These are phyloP conservation scores for Sarcophaga subvicina DNA, from an alignment of 2,888 invertebrate species.

Conservation along the genomic window DNA sequence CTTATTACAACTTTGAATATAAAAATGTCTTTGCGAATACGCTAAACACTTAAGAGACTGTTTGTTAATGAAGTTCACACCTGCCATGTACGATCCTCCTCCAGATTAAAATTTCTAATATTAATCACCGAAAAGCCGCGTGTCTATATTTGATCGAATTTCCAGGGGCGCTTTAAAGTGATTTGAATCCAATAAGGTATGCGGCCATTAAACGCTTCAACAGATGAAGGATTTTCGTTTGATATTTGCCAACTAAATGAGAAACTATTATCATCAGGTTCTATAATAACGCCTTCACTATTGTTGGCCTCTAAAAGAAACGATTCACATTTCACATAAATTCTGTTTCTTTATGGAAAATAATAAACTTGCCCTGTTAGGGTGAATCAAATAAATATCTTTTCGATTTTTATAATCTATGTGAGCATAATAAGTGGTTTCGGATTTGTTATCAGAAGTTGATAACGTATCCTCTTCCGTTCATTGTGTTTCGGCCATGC, in stretches of 20 bases:
- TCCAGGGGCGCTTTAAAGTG: conserved; percentile 92
- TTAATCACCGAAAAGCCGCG: conserved; percentile 90
- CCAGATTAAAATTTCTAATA: conserved; percentile 76
- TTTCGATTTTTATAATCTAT: conserved; percentile 79
- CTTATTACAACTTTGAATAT: too few relatives aligned
- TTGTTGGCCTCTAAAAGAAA: conserved; percentile 61
- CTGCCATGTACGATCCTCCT: background rate
- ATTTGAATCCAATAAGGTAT: conserved; percentile 85
- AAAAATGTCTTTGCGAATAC: too few relatives aligned
- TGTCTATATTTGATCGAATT: conserved; percentile 86
- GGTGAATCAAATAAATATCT: conserved; percentile 11
- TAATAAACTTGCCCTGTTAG: background rate
- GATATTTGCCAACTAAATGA: conserved; percentile 83
- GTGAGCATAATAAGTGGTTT: conserved; percentile 68
- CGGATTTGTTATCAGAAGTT: background rate
- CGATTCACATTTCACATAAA: background rate
- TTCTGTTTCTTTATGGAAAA: too few relatives aligned
- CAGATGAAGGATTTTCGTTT: conserved; percentile 82
- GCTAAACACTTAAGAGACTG: background rate
- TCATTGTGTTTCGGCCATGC: conserved; percentile 60
- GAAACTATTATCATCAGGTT: conserved; percentile 82
- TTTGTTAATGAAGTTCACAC: background rate
- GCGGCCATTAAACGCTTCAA: conserved; percentile 82
- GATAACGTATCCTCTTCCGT: background rate
- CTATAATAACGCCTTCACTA: conserved; percentile 72